Percentiles rank a stretch among this genome's conserved stretches.
These are phyloP conservation scores for Spinus pinus DNA, from an alignment of 2,797 vertebrate species.

Conservation along the genomic window DNA sequence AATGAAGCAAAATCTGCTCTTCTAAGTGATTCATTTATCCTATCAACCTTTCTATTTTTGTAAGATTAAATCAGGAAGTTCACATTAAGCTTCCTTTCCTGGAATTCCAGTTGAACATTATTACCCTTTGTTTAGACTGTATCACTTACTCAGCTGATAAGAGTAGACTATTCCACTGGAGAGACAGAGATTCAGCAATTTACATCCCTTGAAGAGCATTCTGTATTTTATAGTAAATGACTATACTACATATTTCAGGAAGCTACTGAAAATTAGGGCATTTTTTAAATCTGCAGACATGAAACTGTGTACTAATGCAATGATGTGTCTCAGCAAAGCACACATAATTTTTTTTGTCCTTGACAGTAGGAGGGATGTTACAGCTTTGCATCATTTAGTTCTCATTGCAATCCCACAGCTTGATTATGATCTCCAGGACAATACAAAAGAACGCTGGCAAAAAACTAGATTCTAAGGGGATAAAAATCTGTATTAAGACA, in stretches of 20 bases:
- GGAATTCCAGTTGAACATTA: conserved; percentile 59
- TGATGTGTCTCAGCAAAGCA: neutral
- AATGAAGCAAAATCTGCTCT: conserved; percentile 30
- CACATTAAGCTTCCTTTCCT: conserved; percentile 57
- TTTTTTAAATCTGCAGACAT: neutral
- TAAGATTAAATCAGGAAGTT: conserved; percentile 65
- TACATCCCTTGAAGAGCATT: neutral
- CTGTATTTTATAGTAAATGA: neutral
- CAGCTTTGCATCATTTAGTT: neutral
- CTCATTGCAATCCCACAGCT: neutral
- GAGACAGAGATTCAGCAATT: conserved; percentile 7
- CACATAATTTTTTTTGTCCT: neutral
- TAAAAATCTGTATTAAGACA: neutral
- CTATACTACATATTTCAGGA: neutral
- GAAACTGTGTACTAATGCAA: neutral
- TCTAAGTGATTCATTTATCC: conserved; percentile 54
- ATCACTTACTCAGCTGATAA: conserved; percentile 54
- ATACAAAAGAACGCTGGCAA: neutral
- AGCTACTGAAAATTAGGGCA: neutral
- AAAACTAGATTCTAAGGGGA: neutral
- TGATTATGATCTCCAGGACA: neutral
- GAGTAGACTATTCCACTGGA: neutral
- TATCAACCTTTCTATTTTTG: conserved; percentile 63
- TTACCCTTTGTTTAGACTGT: conserved; percentile 62
- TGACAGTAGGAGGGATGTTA: neutral